Percentiles rank a stretch among this genome's conserved stretches.
phyloP scores from a whole-genome alignment of 2,797 vertebrate species.

The Kryptolebias ocellatus region DNA sequence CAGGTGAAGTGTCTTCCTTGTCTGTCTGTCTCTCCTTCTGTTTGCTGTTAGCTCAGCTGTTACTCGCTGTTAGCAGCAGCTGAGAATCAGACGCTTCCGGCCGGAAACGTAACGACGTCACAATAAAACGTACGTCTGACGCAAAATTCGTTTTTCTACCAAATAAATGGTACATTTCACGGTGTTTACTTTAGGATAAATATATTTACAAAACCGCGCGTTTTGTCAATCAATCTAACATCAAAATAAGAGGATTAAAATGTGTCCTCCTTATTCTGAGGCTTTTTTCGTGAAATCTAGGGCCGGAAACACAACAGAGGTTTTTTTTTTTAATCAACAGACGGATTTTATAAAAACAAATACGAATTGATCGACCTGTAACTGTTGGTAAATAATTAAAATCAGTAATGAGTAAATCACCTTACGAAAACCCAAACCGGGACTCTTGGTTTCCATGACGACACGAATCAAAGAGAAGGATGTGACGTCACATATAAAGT shows the following conservation, averaged over 20 bases:
- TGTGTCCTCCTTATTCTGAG: no score
- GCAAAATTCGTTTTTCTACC: not conserved
- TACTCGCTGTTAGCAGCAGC: slow-evolving; percentile 37
- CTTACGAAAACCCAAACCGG: not conserved
- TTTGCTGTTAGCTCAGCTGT: not conserved
- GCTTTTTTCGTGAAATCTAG: no score
- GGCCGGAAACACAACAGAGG: not conserved
- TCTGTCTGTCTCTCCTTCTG: slow-evolving; percentile 21
- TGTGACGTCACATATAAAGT: slow-evolving; percentile 21
- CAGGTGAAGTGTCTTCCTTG: slow-evolving; percentile 29
- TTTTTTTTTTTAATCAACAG: no score
- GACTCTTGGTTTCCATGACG: slow-evolving; percentile 4
- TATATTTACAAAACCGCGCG: not conserved
- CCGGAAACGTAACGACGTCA: slow-evolving; percentile 26
- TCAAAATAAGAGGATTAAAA: not conserved
- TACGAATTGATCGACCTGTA: no score
- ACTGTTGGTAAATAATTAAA: no score
- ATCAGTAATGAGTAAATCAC: not conserved
- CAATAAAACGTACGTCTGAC: not conserved
- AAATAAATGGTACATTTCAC: no score
- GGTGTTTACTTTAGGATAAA: not conserved
- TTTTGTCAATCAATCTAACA: not conserved
- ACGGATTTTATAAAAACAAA: no score
- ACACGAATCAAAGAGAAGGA: not conserved
- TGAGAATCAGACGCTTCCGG: slow-evolving; percentile 24